These are phyloP conservation scores for Microchrysa polita DNA, from an alignment of 2,888 invertebrate genomes.

Conservation along the genomic window DNA sequence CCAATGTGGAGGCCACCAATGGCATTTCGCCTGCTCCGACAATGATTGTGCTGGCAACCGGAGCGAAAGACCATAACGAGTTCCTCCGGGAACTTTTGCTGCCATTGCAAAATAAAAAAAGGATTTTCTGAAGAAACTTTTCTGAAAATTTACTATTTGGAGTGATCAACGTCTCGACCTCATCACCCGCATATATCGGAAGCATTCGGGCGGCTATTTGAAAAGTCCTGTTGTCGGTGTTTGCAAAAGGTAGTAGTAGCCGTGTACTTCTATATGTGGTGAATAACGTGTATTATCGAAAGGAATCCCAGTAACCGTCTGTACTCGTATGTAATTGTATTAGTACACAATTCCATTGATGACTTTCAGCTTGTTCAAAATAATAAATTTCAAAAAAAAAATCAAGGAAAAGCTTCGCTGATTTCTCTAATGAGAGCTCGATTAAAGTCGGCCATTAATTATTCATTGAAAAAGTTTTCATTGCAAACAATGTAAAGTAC, in stretches of 20 bases:
- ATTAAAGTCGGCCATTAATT: constrained; percentile 50
- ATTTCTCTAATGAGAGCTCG: constrained; percentile 49
- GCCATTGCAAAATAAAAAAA: constrained; percentile 31
- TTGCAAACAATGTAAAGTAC: constrained; percentile 45
- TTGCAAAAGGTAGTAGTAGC: constrained; percentile 1
- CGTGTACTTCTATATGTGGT: too few relatives aligned
- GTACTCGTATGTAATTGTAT: constrained; percentile 24
- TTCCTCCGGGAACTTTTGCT: constrained; percentile 32
- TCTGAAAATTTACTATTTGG: constrained; percentile 41
- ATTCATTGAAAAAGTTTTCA: constrained; percentile 49
- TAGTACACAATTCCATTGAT: constrained; percentile 36
- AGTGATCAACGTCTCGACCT: constrained; percentile 28
- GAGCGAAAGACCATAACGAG: constrained; percentile 44
- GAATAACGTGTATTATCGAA: too few relatives aligned
- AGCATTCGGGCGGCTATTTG: not conserved
- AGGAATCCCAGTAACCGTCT: not conserved
- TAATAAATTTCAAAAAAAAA: constrained; percentile 33
- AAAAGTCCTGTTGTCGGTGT: not conserved
- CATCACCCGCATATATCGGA: constrained; percentile 8
- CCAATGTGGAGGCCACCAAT: not conserved
- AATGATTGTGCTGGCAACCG: constrained; percentile 38
- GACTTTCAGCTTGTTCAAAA: constrained; percentile 33
- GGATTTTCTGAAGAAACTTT: constrained; percentile 40
- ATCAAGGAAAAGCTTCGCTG: constrained; percentile 40
- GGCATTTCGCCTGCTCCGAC: not conserved